Evolutionary conservation across 2,797 vertebrate species (phyloP), one percentile per base, ranked within the genome.

Genomic region (Gallinago nigripennis): DNA sequence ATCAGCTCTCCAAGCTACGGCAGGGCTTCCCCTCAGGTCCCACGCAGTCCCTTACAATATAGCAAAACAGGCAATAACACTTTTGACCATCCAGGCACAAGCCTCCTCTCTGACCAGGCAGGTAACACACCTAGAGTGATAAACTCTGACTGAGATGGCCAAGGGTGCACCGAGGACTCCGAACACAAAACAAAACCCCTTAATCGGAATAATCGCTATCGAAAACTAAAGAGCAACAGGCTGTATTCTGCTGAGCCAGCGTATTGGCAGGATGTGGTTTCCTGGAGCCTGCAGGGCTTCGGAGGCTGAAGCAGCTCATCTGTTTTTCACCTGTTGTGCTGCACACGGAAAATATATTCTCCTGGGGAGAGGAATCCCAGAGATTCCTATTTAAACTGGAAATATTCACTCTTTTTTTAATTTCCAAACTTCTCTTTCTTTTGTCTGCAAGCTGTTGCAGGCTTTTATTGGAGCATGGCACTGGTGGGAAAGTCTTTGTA

Each of bases 161-260:
- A 61, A 23, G n/a, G 46, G 50, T 45, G 30, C 2, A 2, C 53
- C 33, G 63, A 24, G 11, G 33, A 7, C 20, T 70, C 77, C 0
- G 2, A 85, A 65, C 37, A 28, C 2, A 6, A 64, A 76, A 27
- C 14, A 10, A 65, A 54, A 2, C 6, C 5, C 56, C n/a, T 96
- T 89, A 97, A 41, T 95, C 96, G 1, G 98, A 98, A 83, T 97
- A 98, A 33, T 98, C 98, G 4, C 98, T 98, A 21, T 98, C 98
- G 54, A 98, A 95, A 84, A 96, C 66, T 16, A 98, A 68, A 69
- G 97, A 82, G 53, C 94, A 97, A n/a, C 80, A 73, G 45, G 70
- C 79, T 1, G 8, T 50, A 3, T 64, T 93, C 70, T 95, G 94
- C 75, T 78, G 82, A 64, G 54, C 20, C 58, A 95, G 81, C 0